Percentiles rank a stretch among this genome's conserved stretches.
Conservation (phyloP, 2,113 vertebrate species). For the Daboia siamensis region DNA sequence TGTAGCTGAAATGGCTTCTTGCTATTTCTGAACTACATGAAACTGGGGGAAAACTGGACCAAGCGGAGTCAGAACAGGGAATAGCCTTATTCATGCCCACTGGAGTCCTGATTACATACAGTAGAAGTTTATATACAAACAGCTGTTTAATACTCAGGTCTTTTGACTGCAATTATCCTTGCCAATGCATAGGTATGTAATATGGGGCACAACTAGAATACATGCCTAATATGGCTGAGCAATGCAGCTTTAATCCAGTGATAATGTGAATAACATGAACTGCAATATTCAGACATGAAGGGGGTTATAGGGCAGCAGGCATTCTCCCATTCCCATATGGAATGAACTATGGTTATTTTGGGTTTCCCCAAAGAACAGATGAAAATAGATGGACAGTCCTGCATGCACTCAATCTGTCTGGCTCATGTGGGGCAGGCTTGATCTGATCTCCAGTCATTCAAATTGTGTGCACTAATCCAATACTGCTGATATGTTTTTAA, state of each 20-base stretch:
- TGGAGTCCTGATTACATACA: not conserved
- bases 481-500: not conserved
- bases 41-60: not conserved
- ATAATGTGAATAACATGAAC: not conserved
- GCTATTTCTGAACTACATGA: not conserved
- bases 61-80: not conserved
- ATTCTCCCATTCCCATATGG: not conserved
- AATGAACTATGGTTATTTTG: not conserved
- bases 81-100: not conserved
- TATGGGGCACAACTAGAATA: not conserved
- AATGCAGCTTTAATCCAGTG: not conserved
- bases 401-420: too few species aligned
- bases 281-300: not conserved
- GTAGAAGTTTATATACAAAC: not conserved
- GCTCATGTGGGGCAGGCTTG: too few species aligned
- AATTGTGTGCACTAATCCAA: too few species aligned
- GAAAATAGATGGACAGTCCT: not conserved
- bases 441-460: not conserved
- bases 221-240: not conserved
- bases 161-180: not conserved
- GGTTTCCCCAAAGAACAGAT: not conserved
- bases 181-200: not conserved
- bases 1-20: not conserved
- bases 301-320: not conserved
- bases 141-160: not conserved